Evolutionary conservation across 2,888 invertebrate genomes (phyloP).

Genomic region (Aspidiotus rigidus): DNA sequence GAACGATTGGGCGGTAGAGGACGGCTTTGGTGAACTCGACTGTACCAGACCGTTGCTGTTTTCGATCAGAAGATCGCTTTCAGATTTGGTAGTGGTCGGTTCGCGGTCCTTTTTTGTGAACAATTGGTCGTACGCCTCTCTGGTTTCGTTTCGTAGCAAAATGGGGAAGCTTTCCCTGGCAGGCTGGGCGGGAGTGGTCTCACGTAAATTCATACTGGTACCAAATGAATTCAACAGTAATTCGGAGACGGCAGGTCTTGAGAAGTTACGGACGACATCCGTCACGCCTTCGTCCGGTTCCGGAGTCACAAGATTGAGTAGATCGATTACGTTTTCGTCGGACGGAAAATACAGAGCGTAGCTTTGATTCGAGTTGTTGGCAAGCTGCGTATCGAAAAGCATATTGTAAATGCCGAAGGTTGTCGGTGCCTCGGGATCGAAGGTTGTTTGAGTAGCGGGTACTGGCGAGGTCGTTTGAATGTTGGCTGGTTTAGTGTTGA

Average conservation of each 20-base stretch:
- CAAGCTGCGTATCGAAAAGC: neutral
- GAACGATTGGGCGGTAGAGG: constrained; percentile 7
- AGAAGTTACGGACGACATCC: neutral
- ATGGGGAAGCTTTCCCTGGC: constrained; percentile 44
- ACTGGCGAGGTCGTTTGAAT: neutral
- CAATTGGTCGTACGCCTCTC: constrained; percentile 52
- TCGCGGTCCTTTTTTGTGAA: constrained; percentile 40
- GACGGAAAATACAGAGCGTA: constrained; percentile 14
- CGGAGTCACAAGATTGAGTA: neutral
- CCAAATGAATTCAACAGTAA: constrained; percentile 13
- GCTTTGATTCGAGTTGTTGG: neutral
- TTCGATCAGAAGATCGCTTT: constrained; percentile 51
- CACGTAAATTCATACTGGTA: neutral
- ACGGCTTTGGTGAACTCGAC: constrained; percentile 25
- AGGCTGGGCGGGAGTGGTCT: constrained; percentile 38
- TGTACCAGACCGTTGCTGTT: constrained; percentile 50
- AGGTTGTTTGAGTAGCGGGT: neutral
- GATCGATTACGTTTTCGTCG: neutral
- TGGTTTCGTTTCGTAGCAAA: constrained; percentile 57
- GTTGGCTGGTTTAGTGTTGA: neutral
- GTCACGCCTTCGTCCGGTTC: neutral
- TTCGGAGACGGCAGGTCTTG: constrained; percentile 25
- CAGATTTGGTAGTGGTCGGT: constrained; percentile 18
- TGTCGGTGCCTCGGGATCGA: neutral
- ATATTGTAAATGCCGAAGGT: neutral